Evolutionary conservation across 2,113 vertebrate genomes (phyloP), one percentile per base, ranked within the genome.

Genomic region (Menura novaehollandiae): DNA sequence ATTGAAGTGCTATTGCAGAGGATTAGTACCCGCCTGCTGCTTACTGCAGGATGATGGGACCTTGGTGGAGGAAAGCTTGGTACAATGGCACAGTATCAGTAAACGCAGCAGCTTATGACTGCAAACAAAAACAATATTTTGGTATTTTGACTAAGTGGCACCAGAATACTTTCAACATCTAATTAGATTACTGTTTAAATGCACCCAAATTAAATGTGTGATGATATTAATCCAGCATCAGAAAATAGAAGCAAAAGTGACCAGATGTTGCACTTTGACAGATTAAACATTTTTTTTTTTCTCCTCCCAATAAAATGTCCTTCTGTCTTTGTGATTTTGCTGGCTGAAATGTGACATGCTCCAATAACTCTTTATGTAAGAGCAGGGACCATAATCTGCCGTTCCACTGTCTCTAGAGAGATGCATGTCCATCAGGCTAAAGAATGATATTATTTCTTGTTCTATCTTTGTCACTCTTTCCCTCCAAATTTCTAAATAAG

Each of bases 251-350:
- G 49, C 55, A 91, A 78, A 94, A 79, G 30, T 96, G 53, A 93
- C 76, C 89, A 96, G 94, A 97, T 97, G 85, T 93, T 95, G 55
- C 75, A 68, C 26, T 97, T 93, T 60, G 72, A 89, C 23, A 89
- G 63, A 93, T 90, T 84, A 94, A 89, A 58, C 17, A 5, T 13
- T 33, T 43, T 76, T 62, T 79, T 63, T 85, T 69, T 63, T 24
- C 33, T 44, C 44, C 30, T 49, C 58, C 24, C 30, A 89, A 94
- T 78, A 78, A 96, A 95, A 91, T 55, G 88, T 60, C 91, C 93
- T 95, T 41, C 93, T 96, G 95, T 79, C 72, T 43, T 55, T 26
- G 43, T 60, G 90, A 84, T 94, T 93, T 86, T 81, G 10, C 75
- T 91, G 55, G 10, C 46, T 80, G 85, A 91, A 96, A 86, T 77